Evolutionary conservation across 2,113 vertebrate species (phyloP).

Genomic region (Lepisosteus osseus): DNA sequence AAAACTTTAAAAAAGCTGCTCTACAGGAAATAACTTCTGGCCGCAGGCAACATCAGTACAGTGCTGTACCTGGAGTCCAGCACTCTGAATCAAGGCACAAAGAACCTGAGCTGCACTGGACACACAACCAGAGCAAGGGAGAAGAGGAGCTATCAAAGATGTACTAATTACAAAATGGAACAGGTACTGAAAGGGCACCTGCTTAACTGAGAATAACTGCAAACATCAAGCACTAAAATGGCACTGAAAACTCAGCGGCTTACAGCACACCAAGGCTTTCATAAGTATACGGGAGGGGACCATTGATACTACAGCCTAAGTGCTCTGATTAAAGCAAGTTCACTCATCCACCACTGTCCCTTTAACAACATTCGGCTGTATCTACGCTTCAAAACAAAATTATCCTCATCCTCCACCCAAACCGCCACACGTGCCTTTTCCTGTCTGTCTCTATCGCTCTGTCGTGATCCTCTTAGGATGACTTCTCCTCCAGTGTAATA

Average conservation of each 20-base stretch:
- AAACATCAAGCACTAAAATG: constrained; percentile 49
- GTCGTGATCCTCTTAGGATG: constrained; percentile 61
- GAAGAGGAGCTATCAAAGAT: constrained; percentile 58
- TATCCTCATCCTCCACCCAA: constrained; percentile 50
- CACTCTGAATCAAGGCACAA: too few species aligned
- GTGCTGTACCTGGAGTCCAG: too few species aligned
- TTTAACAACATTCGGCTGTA: constrained; percentile 40
- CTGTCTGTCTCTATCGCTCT: constrained; percentile 59
- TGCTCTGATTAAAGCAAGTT: constrained; percentile 43
- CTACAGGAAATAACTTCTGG: too few species aligned
- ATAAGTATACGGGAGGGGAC: neutral
- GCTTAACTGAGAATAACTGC: constrained; percentile 56
- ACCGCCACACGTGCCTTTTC: constrained; percentile 67
- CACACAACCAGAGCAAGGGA: constrained; percentile 44
- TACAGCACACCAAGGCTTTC: constrained; percentile 33
- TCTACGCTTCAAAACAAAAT: constrained; percentile 39
- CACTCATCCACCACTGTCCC: constrained; percentile 34
- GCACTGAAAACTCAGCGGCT: constrained; percentile 39
- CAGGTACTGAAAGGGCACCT: constrained; percentile 48
- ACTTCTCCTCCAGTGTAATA: constrained; percentile 78
- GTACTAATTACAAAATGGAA: constrained; percentile 58
- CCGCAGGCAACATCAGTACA: too few species aligned
- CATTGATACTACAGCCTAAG: constrained; percentile 32
- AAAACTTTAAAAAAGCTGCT: too few species aligned
- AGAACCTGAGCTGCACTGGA: too few species aligned